phyloP scores from a whole-genome alignment of 2,113 vertebrate genomes.

The Brachyistius frenatus region DNA sequence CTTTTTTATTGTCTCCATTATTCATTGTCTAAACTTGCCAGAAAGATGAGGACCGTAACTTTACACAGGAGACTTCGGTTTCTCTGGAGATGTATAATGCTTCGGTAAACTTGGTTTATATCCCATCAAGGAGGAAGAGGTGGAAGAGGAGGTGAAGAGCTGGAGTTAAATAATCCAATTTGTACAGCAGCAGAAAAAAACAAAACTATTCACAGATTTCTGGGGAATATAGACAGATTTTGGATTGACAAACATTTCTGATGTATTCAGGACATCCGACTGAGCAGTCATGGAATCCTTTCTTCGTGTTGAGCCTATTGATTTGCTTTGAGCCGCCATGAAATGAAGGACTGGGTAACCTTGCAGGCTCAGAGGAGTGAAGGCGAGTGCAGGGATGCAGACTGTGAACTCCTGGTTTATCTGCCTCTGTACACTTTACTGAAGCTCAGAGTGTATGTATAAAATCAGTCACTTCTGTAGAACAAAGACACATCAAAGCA shows the following conservation, averaged over 20 bases:
- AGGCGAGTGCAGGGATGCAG: slow-evolving; percentile 14
- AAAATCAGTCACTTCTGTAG: slow-evolving; percentile 49
- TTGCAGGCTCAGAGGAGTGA: slow-evolving; percentile 48
- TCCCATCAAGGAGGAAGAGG: slow-evolving; percentile 22
- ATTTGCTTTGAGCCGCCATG: slow-evolving; percentile 68
- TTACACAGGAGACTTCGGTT: slow-evolving; percentile 65
- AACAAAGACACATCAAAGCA: slow-evolving; percentile 61
- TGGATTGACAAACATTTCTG: slow-evolving; percentile 15
- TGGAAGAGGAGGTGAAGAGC: slow-evolving; percentile 17
- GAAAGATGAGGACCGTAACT: slow-evolving; percentile 63
- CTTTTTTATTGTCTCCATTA: slow-evolving; percentile 72
- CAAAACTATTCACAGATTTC: slow-evolving; percentile 3
- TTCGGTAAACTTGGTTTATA: slow-evolving; percentile 50
- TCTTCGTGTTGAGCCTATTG: slow-evolving; percentile 49
- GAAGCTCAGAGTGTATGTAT: slow-evolving; percentile 50
- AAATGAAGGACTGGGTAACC: slow-evolving; percentile 62
- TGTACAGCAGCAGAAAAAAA: slow-evolving; percentile 19
- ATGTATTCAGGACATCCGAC: slow-evolving; percentile 42
- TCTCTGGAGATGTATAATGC: slow-evolving; percentile 55
- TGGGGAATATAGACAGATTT: slow-evolving; percentile 8
- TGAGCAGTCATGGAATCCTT: slow-evolving; percentile 34
- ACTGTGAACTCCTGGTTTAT: slow-evolving; percentile 30
- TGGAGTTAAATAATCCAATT: slow-evolving; percentile 40
- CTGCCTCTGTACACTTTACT: slow-evolving; percentile 12
- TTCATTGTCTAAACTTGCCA: slow-evolving; percentile 61